Base-by-base conservation (phyloP, 2,113 vertebrate species). In the Carassius carassius region DNA sequence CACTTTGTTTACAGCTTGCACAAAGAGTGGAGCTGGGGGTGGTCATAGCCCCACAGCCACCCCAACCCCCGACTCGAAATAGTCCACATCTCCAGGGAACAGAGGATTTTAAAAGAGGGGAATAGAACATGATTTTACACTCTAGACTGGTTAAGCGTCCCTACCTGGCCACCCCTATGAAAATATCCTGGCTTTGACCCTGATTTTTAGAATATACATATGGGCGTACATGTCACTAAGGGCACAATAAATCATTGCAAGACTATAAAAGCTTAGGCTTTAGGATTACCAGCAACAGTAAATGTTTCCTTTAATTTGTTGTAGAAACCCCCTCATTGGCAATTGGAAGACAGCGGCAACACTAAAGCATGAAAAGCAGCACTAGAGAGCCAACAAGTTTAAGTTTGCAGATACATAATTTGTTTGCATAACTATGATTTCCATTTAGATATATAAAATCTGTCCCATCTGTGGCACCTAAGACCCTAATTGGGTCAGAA, bases 241-340 rank as follows among this genome's bases (percentile, higher is more conserved):
- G 44, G n/a, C 16, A 44, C 62, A 81, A 13, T 65, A 37, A 16
- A 37, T 19, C 63, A 23, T 70, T 12, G 13, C n/a, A 44, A 63
- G 32, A 63, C 29, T 72, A 51, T 35, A 44, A 32, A 25, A 63
- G 60, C 81, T 72, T 65, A 84, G 49, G 49, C 49, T 54, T 11
- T 83, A 86, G 41, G 87, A 84, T 83, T 70, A 47, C 54, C 75
- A 74, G 32, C 72, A 32, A 54, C 16, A 47, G 78, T 67, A 58
- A 78, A 49, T 74, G 60, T 41, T 62, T 56, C 32, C 32, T 74
- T 79, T 25, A 72, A 70, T 73, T 73, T 79, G 54, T 85, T 74
- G 83, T 84, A 82, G 72, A 84, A 87, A 78, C 62, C 41, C 69
- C 19, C 32, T 81, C 72, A 60, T 86, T 89, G 88, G 83, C 85